Evolutionary conservation across 2,113 vertebrate species (phyloP).

Genomic region (Trematocara zebra): DNA sequence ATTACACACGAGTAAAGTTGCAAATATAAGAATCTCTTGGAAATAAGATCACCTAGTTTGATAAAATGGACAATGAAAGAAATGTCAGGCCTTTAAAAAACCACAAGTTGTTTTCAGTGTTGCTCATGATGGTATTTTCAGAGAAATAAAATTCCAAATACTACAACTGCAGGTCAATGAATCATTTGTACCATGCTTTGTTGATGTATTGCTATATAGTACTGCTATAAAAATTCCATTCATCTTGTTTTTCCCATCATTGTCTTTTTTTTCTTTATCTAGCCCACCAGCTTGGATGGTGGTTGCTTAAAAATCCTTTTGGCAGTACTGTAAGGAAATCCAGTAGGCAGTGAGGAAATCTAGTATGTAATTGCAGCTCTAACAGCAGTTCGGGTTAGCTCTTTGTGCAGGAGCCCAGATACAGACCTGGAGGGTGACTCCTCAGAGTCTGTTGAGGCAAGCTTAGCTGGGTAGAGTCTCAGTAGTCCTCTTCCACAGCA

Average conservation of each 20-base stretch:
- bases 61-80: background rate
- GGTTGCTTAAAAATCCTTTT: background rate
- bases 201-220: background rate
- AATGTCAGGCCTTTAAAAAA: background rate
- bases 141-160: background rate
- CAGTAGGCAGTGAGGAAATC: slow-evolving; percentile 24
- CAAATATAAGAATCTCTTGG: background rate
- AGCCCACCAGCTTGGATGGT: background rate
- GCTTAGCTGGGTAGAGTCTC: background rate
- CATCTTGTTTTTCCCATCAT: background rate
- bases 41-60: background rate
- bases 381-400: background rate
- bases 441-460: background rate
- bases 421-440: background rate
- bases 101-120: background rate
- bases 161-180: background rate
- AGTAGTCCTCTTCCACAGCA: background rate
- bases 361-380: slow-evolving; percentile 38
- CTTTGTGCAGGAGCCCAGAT: slow-evolving; percentile 22
- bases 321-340: background rate
- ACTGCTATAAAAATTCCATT: background rate
- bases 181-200: background rate
- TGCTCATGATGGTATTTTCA: background rate
- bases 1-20: background rate
- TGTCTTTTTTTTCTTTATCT: background rate